Base-by-base conservation (phyloP, 2,113 vertebrate species). In the Oncorhynchus clarkii region DNA sequence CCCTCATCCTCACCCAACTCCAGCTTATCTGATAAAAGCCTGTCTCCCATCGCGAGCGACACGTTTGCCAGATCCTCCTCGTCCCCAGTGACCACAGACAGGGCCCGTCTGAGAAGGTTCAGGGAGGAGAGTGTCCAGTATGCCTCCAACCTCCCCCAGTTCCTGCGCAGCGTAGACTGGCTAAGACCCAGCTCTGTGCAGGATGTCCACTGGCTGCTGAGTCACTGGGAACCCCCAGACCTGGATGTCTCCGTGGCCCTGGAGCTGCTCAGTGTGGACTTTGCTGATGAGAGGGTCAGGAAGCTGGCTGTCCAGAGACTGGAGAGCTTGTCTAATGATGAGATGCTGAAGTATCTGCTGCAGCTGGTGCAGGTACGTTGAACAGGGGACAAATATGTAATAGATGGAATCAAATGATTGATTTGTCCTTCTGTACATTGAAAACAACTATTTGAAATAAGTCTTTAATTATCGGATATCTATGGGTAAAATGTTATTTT, bases 281-380 rank as follows among this genome's bases (percentile, higher is more conserved):
- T 91, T 82, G 85, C 89, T 14, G 93, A 95, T 13, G 82, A 89
- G 82, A 81, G 9, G 0, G 92, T 92, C 71, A 88, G 93, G 73
- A 86, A 57, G 18, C 78, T 95, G 7, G 92, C 93, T 1, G 93
- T 94, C 3, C 78, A 88, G 85, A 89, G 88, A 29, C 66, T 95
- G 77, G 93, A 95, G 59, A 83, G 74, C n/a, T 77, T 94, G 75
- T 90, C 88, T 16, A 93, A 92, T 70, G 90, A 93, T n/a, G 91
- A 93, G 8, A 82, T 95, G 0, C 65, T 93, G 24, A 92, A 82
- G 82, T 94, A 93, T 85, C 85, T 94, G 70, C 90, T 94, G 48
- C 94, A 95, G 81, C 88, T 95, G 68, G 93, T 95, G 20, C 94
- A 95, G 91, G 94, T 94, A 82, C 49, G 49, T 75, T 26, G 72